A percentile compares a stretch with the other conserved stretches of the same genome.
Evolutionary conservation across 2,888 invertebrate species (phyloP).

Genomic region (Drosophila quinaria): DNA sequence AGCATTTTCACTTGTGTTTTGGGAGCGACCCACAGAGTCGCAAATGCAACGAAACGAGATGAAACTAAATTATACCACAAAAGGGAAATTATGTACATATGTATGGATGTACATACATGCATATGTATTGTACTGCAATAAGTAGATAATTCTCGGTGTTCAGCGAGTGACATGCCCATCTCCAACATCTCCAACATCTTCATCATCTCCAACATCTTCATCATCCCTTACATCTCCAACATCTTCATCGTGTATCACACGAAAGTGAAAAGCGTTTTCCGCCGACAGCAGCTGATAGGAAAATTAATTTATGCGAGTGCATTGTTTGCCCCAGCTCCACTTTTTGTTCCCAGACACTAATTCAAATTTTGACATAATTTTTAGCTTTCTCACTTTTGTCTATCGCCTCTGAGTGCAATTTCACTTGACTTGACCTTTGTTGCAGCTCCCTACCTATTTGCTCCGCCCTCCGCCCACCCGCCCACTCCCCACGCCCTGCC

Average conservation of each 20-base stretch:
- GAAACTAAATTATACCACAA: slow-evolving; percentile 51
- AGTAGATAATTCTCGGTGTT: slow-evolving; percentile 28
- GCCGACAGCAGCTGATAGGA: slow-evolving; percentile 60
- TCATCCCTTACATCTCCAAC: slow-evolving; percentile 27
- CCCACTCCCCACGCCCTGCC: background rate
- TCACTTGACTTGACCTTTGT: slow-evolving; percentile 78
- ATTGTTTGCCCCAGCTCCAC: slow-evolving; percentile 41
- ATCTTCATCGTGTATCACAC: slow-evolving; percentile 41
- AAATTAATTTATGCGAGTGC: slow-evolving; percentile 69
- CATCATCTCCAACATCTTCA: slow-evolving; percentile 26
- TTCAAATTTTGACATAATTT: slow-evolving; percentile 82
- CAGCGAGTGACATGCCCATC: slow-evolving; percentile 40
- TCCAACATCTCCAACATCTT: background rate
- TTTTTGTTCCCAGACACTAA: slow-evolving; percentile 56
- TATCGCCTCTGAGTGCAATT: slow-evolving; percentile 53
- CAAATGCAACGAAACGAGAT: slow-evolving; percentile 19
- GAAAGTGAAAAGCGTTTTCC: slow-evolving; percentile 77
- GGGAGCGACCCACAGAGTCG: slow-evolving; percentile 18
- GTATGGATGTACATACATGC: background rate
- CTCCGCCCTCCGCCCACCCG: background rate
- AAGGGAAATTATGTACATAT: slow-evolving; percentile 45
- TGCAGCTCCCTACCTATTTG: too few species aligned
- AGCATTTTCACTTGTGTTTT: slow-evolving; percentile 51
- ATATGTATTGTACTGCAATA: background rate
- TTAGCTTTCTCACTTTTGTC: slow-evolving; percentile 77